These are phyloP conservation scores for Zeus faber DNA, from an alignment of 2,113 vertebrate genomes.

Conservation along the genomic window DNA sequence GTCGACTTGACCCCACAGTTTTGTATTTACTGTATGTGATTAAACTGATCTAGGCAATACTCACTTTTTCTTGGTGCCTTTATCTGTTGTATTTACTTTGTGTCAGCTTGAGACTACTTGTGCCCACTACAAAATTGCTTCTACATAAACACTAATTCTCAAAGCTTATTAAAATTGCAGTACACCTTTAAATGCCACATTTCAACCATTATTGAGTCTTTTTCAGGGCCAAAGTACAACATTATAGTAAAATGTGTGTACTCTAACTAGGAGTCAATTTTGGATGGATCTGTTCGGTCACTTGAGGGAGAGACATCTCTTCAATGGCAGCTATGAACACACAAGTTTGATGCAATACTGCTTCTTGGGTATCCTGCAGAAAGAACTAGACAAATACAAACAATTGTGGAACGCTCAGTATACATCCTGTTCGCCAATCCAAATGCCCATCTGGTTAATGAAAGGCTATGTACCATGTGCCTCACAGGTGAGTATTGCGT, in stretches of 20 bases:
- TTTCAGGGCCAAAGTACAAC: background rate
- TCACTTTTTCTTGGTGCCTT: no score
- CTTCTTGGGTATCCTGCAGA: conserved; percentile 21
- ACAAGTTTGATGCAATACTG: background rate
- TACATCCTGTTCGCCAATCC: conserved; percentile 11
- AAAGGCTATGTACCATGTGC: conserved; percentile 23
- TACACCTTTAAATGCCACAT: no score
- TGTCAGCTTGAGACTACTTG: no score
- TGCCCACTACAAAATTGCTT: no score
- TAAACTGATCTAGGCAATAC: no score
- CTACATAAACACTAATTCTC: no score
- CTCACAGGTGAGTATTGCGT: conserved; percentile 23
- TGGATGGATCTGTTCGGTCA: conserved; percentile 21
- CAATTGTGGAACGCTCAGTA: conserved; percentile 22
- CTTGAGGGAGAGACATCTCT: conserved; percentile 23
- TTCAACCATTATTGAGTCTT: no score
- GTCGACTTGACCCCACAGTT: background rate
- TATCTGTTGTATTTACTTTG: no score
- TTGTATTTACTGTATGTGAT: background rate
- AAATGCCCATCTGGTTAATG: conserved; percentile 29
- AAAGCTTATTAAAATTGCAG: no score
- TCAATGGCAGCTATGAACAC: conserved; percentile 17
- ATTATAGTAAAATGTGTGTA: background rate
- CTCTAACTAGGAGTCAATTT: conserved; percentile 7
- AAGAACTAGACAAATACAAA: conserved; percentile 21